Evolutionary conservation across 2,797 vertebrate genomes (phyloP), one percentile per base, ranked within the genome.

Genomic region (Nothura maculosa): DNA sequence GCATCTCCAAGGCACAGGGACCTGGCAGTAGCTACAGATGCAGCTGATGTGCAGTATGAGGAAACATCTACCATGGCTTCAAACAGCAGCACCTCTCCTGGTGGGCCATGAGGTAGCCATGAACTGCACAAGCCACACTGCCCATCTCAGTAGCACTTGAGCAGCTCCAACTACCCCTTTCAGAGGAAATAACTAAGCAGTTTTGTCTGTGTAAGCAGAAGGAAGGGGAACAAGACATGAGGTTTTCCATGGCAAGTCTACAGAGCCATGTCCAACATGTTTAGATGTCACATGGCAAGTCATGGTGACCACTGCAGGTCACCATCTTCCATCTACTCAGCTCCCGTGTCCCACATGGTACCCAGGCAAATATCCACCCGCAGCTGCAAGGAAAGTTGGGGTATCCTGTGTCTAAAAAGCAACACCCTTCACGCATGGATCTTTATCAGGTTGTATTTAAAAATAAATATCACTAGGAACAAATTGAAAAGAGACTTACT

Each of bases 41-140:
- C 36, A 92, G 57, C 24, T 57, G 54, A 97, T 61, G 75, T 45
- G 81, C 78, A 61, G 64, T 63, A 92, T 36, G 61, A 94, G 94
- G 79, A 95, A 54, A 84, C 64, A 12, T 20, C 52, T 62, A 81
- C 43, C 54, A 28, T 81, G 22, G 42, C 55, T 80, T 80, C 67
- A 85, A 95, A 82, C 19, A 92, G 82, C 4, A 38, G 19, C 6
- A 2, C 18, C 14, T 58, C 58, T 75, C 66, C 43, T 62, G 32
- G 5, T 68, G 47, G 30, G 68, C 45, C 77, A 82, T 79, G 64
- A 84, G 93, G 92, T 89, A 88, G 69, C 43, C 85, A 79, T 24
- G 92, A 93, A 74, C 42, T 77, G 21, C 38, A 78, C 40, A 69
- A 55, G 20, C n/a, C 5, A 18, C 18, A 30, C 45, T 83, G 68